phyloP scores from a whole-genome alignment of 2,113 vertebrate species.

The Halichoerus grypus region DNA sequence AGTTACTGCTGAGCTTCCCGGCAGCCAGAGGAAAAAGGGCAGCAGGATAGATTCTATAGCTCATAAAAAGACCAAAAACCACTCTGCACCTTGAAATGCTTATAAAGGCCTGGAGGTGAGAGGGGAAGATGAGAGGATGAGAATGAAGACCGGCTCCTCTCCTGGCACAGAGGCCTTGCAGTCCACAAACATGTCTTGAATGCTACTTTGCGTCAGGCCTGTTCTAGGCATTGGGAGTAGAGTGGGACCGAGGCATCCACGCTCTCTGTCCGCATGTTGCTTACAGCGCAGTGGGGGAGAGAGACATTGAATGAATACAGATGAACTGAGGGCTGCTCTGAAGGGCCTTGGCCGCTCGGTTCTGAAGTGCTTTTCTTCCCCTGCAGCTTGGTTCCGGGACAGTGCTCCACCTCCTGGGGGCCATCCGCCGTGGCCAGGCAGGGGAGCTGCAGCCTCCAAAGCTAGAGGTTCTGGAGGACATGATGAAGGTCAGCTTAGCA shows the following conservation, averaged over 20 bases:
- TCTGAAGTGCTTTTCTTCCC: not conserved
- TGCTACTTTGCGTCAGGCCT: not conserved
- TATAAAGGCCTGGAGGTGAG: not conserved
- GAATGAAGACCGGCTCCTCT: not conserved
- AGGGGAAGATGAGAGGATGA: not conserved
- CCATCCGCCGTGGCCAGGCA: not conserved
- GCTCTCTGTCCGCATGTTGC: not conserved
- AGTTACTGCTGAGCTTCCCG: not conserved
- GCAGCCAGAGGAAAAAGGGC: not conserved
- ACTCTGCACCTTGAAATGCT: not conserved
- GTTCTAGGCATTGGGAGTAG: not conserved
- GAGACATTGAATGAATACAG: fast-evolving
- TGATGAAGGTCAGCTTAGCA: not conserved
- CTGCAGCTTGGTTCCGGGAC: constrained; percentile 53
- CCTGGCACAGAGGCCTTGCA: not conserved
- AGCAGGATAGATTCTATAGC: not conserved
- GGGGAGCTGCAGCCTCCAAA: not conserved
- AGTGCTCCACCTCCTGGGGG: constrained; percentile 75
- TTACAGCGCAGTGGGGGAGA: not conserved
- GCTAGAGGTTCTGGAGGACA: constrained; percentile 62
- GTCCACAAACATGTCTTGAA: not conserved
- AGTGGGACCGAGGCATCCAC: not conserved
- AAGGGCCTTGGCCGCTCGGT: fast-evolving
- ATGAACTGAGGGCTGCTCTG: fast-evolving
- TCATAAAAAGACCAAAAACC: not conserved